Evolutionary conservation across 92 coral and sea anemone species (phyloP).

Genomic region (Muricea muricata): DNA sequence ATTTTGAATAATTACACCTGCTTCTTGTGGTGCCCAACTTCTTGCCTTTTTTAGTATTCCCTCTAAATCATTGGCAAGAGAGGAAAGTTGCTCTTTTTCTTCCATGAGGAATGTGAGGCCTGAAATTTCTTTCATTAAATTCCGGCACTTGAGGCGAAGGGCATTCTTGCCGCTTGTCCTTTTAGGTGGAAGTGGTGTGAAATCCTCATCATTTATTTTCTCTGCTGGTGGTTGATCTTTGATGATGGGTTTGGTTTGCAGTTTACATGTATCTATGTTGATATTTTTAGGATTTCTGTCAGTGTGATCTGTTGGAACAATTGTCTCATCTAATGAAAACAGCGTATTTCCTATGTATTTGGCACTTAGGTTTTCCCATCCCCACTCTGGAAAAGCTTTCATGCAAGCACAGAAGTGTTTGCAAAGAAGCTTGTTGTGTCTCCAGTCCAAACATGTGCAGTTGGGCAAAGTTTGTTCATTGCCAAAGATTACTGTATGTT

Average conservation of each 20-base stretch:
- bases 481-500: background rate
- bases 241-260: background rate
- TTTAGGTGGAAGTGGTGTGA: background rate
- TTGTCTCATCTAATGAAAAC: no score
- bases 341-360: background rate
- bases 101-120: background rate
- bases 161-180: slow-evolving; percentile 4
- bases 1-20: no score
- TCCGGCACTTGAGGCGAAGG: background rate
- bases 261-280: no score
- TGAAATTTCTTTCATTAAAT: background rate
- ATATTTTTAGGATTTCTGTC: background rate
- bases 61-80: background rate
- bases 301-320: background rate
- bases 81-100: background rate
- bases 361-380: slow-evolving; percentile 43
- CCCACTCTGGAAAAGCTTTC: slow-evolving; percentile 46
- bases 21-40: no score
- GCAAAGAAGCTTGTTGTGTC: slow-evolving; percentile 45
- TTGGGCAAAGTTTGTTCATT: background rate
- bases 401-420: slow-evolving; percentile 48
- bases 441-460: slow-evolving; percentile 38
- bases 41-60: background rate
- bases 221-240: background rate
- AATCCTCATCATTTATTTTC: background rate